Percentiles rank a stretch among this genome's conserved stretches.
These are phyloP conservation scores for Progne subis DNA, from an alignment of 2,113 vertebrate genomes.

Conservation along the genomic window DNA sequence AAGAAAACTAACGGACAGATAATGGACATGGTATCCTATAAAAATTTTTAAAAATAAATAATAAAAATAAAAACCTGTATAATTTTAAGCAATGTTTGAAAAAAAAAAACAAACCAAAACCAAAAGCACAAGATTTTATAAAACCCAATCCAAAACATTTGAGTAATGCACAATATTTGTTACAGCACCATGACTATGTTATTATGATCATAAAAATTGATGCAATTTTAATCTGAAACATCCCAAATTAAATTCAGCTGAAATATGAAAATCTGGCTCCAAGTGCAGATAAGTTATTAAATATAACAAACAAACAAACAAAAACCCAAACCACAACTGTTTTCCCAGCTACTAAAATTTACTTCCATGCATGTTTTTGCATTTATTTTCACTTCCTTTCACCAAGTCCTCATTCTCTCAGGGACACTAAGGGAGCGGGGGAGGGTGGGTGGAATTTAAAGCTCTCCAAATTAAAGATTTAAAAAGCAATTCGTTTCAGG, in stretches of 20 bases:
- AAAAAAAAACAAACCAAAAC: fast-evolving
- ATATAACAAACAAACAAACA: not conserved
- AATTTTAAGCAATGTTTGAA: not conserved
- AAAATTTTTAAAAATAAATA: not conserved
- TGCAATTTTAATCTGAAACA: not conserved
- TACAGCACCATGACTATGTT: not conserved
- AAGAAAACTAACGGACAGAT: not conserved
- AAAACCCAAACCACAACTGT: not conserved
- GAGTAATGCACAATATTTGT: not conserved
- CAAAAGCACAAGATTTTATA: not conserved
- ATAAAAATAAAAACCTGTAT: not conserved
- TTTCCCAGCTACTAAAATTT: not conserved
- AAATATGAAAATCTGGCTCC: not conserved
- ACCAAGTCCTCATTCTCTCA: not conserved
- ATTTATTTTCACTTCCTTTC: not conserved
- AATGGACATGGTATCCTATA: not conserved
- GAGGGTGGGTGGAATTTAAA: not conserved
- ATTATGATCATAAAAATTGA: not conserved
- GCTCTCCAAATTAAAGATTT: not conserved
- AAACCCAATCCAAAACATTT: not conserved
- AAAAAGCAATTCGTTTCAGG: not conserved
- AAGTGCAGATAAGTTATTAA: not conserved
- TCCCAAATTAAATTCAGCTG: not conserved
- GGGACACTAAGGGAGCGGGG: not conserved
- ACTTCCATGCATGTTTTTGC: not conserved